Conservation (phyloP, 2,888 invertebrate species). For the Noctua comes region DNA sequence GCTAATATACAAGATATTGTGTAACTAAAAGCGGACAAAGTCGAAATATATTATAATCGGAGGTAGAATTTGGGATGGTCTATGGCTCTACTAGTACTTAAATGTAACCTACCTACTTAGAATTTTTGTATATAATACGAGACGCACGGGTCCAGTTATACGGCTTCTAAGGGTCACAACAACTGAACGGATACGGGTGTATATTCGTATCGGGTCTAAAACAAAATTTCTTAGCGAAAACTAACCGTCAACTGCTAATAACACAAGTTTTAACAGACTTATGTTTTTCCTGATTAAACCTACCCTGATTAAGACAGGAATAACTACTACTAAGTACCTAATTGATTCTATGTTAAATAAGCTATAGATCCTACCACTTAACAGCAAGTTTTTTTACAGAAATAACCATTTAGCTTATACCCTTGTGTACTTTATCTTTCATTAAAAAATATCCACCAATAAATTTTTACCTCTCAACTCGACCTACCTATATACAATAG, state of each 20-base stretch:
- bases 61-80: too few relatives aligned
- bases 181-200: neutral
- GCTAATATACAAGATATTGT: too few relatives aligned
- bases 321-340: neutral
- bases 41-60: too few relatives aligned
- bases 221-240: neutral
- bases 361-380: neutral
- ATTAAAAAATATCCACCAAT: slow-evolving; percentile 51
- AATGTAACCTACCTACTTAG: too few relatives aligned
- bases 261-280: neutral
- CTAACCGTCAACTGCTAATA: neutral
- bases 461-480: slow-evolving; percentile 60
- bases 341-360: neutral
- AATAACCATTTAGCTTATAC: slow-evolving; percentile 18
- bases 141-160: too few relatives aligned
- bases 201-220: neutral
- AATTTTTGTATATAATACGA: too few relatives aligned
- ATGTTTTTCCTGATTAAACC: neutral
- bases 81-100: too few relatives aligned
- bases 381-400: neutral
- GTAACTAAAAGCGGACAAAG: too few relatives aligned
- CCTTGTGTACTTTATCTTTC: slow-evolving; percentile 15
- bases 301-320: neutral
- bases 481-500: slow-evolving; percentile 64
- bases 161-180: neutral